Conservation (phyloP, 1,140 invertebrate genomes). For the Littorina saxatilis region DNA sequence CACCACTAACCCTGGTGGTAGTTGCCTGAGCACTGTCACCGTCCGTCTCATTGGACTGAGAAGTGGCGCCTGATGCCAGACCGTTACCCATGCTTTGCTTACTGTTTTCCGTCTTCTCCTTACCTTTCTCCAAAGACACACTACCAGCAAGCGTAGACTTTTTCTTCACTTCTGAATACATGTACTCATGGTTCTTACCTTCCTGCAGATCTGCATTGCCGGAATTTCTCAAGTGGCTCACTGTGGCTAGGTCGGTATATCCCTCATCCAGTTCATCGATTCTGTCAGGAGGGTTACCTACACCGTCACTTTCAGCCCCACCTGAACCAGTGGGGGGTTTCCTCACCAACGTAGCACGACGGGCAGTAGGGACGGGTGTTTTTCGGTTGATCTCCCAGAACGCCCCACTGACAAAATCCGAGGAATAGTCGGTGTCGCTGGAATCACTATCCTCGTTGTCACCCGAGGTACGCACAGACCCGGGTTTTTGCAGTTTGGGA, state of each 20-base stretch:
- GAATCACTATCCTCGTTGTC: slow-evolving; percentile 6
- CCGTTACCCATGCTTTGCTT: too few species aligned
- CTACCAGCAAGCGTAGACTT: background rate
- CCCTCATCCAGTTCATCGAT: slow-evolving; percentile 13
- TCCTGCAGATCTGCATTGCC: background rate
- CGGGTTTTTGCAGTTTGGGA: too few species aligned
- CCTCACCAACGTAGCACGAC: background rate
- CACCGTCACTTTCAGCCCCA: background rate
- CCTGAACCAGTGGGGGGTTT: background rate
- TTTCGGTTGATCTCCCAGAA: slow-evolving; percentile 35
- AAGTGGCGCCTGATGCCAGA: too few species aligned
- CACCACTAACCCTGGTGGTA: background rate
- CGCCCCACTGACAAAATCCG: slow-evolving; percentile 33
- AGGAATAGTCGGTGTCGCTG: slow-evolving; percentile 32
- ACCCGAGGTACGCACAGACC: background rate
- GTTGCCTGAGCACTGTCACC: too few species aligned
- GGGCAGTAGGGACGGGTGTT: slow-evolving; percentile 20
- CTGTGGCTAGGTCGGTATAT: slow-evolving; percentile 7
- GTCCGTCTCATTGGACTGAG: too few species aligned
- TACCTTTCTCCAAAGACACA: background rate
- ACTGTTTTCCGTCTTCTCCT: too few species aligned
- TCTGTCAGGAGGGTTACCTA: too few species aligned
- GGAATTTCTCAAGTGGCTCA: background rate
- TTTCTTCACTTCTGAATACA: background rate
- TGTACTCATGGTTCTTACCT: background rate